phyloP scores from a whole-genome alignment of 1,140 invertebrate species.

The Heterodera carotae region DNA sequence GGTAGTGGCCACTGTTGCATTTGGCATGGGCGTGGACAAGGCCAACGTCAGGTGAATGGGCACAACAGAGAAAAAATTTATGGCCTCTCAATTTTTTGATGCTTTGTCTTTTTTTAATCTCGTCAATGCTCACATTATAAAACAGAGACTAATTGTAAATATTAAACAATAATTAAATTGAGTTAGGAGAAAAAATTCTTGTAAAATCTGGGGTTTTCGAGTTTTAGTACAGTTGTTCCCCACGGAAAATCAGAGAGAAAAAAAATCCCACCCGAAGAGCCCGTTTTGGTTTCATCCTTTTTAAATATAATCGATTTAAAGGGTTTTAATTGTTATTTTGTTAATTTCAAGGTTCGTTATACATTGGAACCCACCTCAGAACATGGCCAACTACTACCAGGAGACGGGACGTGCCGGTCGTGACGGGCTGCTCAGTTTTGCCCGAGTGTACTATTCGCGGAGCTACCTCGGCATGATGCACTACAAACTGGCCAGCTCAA shows the following conservation, averaged over 20 bases:
- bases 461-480: conserved; percentile 52
- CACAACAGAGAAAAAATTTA: not conserved
- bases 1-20: conserved; percentile 70
- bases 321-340: conserved; percentile 48
- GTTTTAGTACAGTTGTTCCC: too few species aligned
- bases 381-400: conserved; percentile 92
- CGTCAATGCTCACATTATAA: too few species aligned
- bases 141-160: too few species aligned
- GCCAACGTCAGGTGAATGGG: conserved; percentile 70
- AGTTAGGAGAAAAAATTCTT: too few species aligned
- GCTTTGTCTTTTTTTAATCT: not conserved
- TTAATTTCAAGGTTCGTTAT: conserved; percentile 16
- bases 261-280: too few species aligned
- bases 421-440: conserved; percentile 41
- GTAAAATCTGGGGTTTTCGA: too few species aligned
- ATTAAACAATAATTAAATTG: too few species aligned
- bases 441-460: conserved; percentile 45
- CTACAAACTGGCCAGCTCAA: conserved; percentile 35
- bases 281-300: too few species aligned
- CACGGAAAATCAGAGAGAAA: too few species aligned
- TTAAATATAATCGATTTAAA: conserved; percentile 20
- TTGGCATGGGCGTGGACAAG: conserved; percentile 79
- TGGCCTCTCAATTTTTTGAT: too few species aligned
- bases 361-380: conserved; percentile 32
- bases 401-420: conserved; percentile 78